Evolutionary conservation across 1,140 invertebrate genomes (phyloP).

Genomic region (Scaptomyza graminum): DNA sequence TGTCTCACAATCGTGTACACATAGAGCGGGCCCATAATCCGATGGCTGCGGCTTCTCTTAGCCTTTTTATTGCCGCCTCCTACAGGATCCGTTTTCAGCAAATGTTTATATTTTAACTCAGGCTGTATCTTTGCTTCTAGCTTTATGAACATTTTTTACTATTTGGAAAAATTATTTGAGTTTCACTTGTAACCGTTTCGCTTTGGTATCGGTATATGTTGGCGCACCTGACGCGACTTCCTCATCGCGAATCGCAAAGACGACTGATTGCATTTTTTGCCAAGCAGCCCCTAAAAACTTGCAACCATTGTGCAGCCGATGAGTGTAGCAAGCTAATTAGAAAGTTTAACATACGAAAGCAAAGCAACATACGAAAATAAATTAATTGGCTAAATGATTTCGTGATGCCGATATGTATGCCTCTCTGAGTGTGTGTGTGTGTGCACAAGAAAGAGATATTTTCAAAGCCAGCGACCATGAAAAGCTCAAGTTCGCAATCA

Average conservation of each 20-base stretch:
- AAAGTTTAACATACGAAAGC: constrained; percentile 76
- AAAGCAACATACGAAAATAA: constrained; percentile 62
- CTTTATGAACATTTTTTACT: constrained; percentile 69
- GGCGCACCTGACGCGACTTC: constrained; percentile 64
- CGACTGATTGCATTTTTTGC: constrained; percentile 67
- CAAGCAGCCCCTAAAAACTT: constrained; percentile 72
- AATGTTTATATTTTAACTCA: constrained; percentile 37
- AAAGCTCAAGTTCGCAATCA: constrained; percentile 47
- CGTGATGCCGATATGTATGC: constrained; percentile 54
- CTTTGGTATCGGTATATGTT: constrained; percentile 47
- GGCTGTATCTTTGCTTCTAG: constrained; percentile 36
- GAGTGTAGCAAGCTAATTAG: constrained; percentile 57
- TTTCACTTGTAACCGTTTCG: constrained; percentile 45
- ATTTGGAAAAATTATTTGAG: constrained; percentile 1
- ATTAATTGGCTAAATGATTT: constrained; percentile 74
- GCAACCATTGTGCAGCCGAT: constrained; percentile 38
- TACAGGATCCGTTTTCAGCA: constrained; percentile 42
- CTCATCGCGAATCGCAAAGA: constrained; percentile 79
- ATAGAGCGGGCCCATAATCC: constrained; percentile 67
- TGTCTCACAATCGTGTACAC: constrained; percentile 75
- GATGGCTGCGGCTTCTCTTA: constrained; percentile 25
- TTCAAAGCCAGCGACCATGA: constrained; percentile 69
- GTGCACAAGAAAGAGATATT: constrained; percentile 73
- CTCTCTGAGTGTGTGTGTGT: constrained; percentile 34
- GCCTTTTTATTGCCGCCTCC: constrained; percentile 23